Conservation (phyloP, 1,140 invertebrate species). For the Drosophila setifemur region DNA sequence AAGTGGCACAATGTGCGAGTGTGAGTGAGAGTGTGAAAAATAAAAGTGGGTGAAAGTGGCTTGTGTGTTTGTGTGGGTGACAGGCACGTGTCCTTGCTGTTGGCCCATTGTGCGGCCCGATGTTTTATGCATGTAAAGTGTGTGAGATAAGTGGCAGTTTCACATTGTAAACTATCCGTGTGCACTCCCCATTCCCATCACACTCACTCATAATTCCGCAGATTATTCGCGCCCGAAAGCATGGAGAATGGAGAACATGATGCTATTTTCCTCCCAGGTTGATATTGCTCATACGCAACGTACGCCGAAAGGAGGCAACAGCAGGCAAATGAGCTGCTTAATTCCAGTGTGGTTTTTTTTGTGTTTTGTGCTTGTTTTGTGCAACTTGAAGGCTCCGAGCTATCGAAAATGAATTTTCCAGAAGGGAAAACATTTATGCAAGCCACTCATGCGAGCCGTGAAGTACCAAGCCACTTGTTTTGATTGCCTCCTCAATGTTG, state of each 20-base stretch:
- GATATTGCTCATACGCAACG: conserved; percentile 25
- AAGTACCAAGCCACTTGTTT: background rate
- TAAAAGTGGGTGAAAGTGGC: background rate
- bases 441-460: background rate
- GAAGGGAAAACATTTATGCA: conserved; percentile 15
- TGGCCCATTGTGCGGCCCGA: conserved; percentile 31
- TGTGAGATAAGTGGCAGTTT: conserved; percentile 46
- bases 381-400: no score
- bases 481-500: conserved; percentile 1
- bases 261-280: conserved; percentile 7
- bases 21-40: background rate
- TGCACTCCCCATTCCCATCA: background rate
- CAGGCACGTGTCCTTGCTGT: conserved; percentile 21
- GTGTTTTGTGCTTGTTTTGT: no score
- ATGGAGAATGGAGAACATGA: conserved; percentile 1
- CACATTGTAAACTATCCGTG: conserved; percentile 13
- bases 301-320: conserved; percentile 11
- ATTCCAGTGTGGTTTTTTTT: conserved; percentile 24
- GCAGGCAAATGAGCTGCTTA: conserved; percentile 54
- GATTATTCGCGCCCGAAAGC: conserved; percentile 38
- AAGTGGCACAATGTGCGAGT: background rate
- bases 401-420: background rate
- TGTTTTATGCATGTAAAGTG: conserved; percentile 55
- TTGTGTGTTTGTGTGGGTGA: conserved; percentile 8
- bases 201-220: conserved; percentile 32